A percentile compares a stretch with the other conserved stretches of the same genome.
These are phyloP conservation scores for Diachrysia chrysitis DNA, from an alignment of 2,888 invertebrate genomes.

Conservation along the genomic window DNA sequence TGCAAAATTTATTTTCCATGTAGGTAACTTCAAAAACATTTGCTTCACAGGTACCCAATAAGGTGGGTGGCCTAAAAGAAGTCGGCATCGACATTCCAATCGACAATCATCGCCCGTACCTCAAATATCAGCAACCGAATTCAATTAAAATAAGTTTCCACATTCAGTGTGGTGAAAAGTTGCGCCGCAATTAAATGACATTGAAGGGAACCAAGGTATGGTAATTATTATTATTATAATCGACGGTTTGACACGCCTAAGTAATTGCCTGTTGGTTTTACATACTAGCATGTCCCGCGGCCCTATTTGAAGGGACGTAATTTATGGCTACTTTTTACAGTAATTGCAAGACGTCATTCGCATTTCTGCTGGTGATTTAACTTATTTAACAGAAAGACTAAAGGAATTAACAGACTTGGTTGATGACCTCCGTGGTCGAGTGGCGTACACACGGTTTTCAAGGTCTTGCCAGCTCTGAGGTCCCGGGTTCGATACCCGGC, in stretches of 20 bases:
- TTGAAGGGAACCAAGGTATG: conserved; percentile 48
- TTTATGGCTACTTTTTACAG: conserved; percentile 41
- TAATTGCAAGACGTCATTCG: conserved; percentile 16
- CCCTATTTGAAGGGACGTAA: conserved; percentile 41
- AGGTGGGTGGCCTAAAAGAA: not conserved
- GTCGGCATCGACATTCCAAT: not conserved
- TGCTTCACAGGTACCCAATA: not conserved
- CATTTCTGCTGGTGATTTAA: conserved; percentile 7
- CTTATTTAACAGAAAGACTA: not conserved
- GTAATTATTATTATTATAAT: conserved; percentile 60
- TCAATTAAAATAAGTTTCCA: conserved; percentile 45
- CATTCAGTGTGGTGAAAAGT: conserved; percentile 51
- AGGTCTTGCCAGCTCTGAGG: too few species aligned
- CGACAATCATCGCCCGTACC: conserved; percentile 16
- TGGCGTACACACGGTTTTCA: too few species aligned
- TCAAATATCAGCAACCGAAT: conserved; percentile 2
- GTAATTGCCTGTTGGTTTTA: conserved; percentile 53
- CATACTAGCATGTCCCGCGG: conserved; percentile 36
- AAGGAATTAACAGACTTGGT: too few species aligned
- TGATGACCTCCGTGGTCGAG: too few species aligned
- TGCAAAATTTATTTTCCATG: too few species aligned
- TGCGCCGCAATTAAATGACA: conserved; percentile 49
- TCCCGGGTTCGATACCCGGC: too few species aligned
- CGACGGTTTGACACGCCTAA: conserved; percentile 54
- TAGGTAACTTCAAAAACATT: too few species aligned